Evolutionary conservation across 1,140 invertebrate genomes (phyloP), one percentile per base, ranked within the genome.

Genomic region (Caenorhabditis tropicalis): DNA sequence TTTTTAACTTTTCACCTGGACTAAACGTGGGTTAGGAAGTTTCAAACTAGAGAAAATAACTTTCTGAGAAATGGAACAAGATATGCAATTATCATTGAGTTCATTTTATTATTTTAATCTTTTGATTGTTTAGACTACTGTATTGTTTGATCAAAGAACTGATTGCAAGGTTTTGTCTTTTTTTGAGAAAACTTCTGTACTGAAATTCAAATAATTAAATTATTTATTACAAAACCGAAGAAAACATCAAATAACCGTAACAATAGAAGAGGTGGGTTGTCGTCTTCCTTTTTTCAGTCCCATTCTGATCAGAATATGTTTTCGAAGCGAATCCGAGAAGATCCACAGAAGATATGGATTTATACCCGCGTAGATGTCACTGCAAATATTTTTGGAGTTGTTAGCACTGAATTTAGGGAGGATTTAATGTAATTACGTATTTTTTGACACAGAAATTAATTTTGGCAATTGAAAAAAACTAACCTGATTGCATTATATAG

Each of bases 401-500:
- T n/a, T n/a, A n/a, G n/a, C n/a, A n/a, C n/a, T n/a, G n/a, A n/a
- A n/a, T n/a, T n/a, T n/a, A n/a, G n/a, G n/a, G n/a, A n/a, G n/a
- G n/a, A n/a, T n/a, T n/a, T n/a, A n/a, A n/a, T n/a, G n/a, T n/a
- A n/a, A n/a, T n/a, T n/a, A n/a, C n/a, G n/a, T n/a, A n/a, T n/a
- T n/a, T n/a, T n/a, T n/a, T n/a, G n/a, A n/a, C n/a, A n/a, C n/a
- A n/a, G n/a, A n/a, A n/a, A n/a, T n/a, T n/a, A n/a, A n/a, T n/a
- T n/a, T n/a, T n/a, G n/a, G n/a, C n/a, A 53, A 49, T 81, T 31
- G 10, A 15, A 16, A 46, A 65, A 19, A 15, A 58, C 49, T 21
- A 21, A 70, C 82, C 82, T 82, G 10, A 82, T 65, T 0, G 82
- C 82, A 82, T 51, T 70, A 51, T 82, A 82, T 7, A 82, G 33